These are phyloP conservation scores for Drosophila funebris DNA, from an alignment of 1,140 invertebrate species.

Conservation along the genomic window DNA sequence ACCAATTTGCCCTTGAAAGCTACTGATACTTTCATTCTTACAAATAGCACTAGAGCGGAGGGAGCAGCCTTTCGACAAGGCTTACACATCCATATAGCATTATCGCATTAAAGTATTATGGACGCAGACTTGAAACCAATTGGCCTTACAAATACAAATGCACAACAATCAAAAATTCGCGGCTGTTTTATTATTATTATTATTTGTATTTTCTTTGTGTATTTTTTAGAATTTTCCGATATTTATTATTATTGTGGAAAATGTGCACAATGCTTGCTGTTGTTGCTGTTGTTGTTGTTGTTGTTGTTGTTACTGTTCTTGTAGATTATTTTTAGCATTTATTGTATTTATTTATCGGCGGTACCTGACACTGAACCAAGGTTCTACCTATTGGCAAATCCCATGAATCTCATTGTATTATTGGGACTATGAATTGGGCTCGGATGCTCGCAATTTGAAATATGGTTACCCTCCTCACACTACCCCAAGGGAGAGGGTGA, in stretches of 20 bases:
- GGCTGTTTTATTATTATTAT: neutral
- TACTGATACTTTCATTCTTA: too few relatives aligned
- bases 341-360: slow-evolving; percentile 17
- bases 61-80: too few relatives aligned
- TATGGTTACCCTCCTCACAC: slow-evolving; percentile 3
- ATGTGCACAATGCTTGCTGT: neutral
- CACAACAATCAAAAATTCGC: neutral
- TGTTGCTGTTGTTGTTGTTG: neutral
- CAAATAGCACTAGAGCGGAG: too few relatives aligned
- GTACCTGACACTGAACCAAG: slow-evolving; percentile 6
- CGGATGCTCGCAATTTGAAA: neutral
- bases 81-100: too few relatives aligned
- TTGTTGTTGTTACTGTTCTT: neutral
- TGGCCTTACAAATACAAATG: slow-evolving; percentile 4
- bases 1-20: too few relatives aligned
- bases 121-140: neutral
- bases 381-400: slow-evolving; percentile 22
- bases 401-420: slow-evolving; percentile 25
- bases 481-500: neutral
- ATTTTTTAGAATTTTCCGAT: neutral
- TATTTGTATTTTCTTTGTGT: neutral
- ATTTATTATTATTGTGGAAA: neutral
- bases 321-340: slow-evolving; percentile 10
- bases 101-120: neutral
- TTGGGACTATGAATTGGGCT: slow-evolving; percentile 12